These are phyloP conservation scores for Drosophila dives DNA, from an alignment of 2,888 invertebrate genomes.

Conservation along the genomic window DNA sequence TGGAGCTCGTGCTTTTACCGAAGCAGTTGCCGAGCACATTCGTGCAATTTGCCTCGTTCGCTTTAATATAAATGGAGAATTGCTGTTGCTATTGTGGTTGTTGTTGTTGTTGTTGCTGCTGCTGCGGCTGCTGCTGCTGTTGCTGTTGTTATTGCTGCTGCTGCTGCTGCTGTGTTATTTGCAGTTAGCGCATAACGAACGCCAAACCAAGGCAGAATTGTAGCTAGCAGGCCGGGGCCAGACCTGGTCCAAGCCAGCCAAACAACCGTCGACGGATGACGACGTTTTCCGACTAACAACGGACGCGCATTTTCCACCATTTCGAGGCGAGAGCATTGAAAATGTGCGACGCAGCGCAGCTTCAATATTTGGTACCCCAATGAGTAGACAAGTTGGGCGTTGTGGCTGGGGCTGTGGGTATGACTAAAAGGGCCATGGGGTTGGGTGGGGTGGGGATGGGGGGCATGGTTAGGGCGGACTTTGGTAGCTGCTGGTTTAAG, in stretches of 20 bases:
- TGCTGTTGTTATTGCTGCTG: conserved; percentile 27
- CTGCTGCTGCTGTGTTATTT: conserved; percentile 47
- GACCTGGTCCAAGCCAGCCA: conserved; percentile 64
- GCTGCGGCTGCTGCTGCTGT: conserved; percentile 23
- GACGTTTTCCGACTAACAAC: conserved; percentile 82
- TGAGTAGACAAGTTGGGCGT: conserved; percentile 24
- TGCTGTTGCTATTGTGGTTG: conserved; percentile 35
- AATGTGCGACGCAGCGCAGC: conserved; percentile 79
- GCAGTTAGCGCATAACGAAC: conserved; percentile 61
- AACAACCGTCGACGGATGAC: conserved; percentile 81
- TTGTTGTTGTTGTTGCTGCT: conserved; percentile 15
- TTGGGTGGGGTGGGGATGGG: too few relatives aligned
- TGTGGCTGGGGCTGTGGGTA: not conserved
- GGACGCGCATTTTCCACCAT: conserved; percentile 80
- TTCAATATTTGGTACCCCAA: conserved; percentile 44
- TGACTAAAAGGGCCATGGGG: conserved; percentile 13
- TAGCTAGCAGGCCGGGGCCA: conserved; percentile 50
- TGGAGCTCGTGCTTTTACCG: conserved; percentile 45
- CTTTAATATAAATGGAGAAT: conserved; percentile 58
- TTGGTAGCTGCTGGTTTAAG: conserved; percentile 64
- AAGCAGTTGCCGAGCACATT: conserved; percentile 53
- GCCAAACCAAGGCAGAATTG: conserved; percentile 59
- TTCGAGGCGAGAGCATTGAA: conserved; percentile 81
- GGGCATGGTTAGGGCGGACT: conserved; percentile 20
- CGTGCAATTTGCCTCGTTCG: conserved; percentile 56